A percentile compares a stretch with the other conserved stretches of the same genome.
Evolutionary conservation across 2,797 vertebrate species (phyloP).

Genomic region (Oreortyx pictus): DNA sequence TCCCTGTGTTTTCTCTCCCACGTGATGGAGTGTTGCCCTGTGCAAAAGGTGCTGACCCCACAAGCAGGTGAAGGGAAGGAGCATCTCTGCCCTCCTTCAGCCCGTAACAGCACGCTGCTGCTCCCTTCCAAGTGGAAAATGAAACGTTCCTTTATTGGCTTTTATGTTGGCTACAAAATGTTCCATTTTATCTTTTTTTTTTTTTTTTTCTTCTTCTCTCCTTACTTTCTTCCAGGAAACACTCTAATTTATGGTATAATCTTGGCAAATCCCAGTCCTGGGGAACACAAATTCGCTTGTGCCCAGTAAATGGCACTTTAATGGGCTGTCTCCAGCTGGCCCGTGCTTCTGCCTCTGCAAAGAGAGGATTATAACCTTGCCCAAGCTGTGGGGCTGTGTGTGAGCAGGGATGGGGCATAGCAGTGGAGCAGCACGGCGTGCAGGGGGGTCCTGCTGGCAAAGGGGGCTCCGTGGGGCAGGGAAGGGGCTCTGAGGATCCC

Average conservation of each 20-base stretch:
- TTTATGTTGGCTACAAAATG: constrained; percentile 39
- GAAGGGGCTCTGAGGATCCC: background rate
- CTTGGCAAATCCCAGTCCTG: constrained; percentile 58
- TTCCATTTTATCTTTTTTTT: constrained; percentile 22
- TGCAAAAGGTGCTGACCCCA: background rate
- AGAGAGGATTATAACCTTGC: background rate
- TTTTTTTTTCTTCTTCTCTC: background rate
- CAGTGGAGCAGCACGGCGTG: background rate
- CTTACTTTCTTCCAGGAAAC: constrained; percentile 58
- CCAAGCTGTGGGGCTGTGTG: background rate
- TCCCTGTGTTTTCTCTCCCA: background rate
- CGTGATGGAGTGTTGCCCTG: background rate
- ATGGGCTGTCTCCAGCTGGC: background rate
- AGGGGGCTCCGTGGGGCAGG: too few species aligned
- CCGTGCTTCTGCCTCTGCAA: background rate
- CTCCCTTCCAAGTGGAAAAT: constrained; percentile 20
- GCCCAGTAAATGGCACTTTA: constrained; percentile 28
- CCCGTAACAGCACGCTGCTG: background rate
- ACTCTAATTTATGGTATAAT: constrained; percentile 49
- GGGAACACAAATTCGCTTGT: constrained; percentile 43
- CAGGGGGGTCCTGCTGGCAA: background rate
- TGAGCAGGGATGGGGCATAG: background rate
- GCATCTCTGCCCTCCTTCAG: background rate
- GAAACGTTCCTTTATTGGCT: constrained; percentile 44
- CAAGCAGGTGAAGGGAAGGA: background rate